Percentiles rank a stretch among this genome's conserved stretches.
These are phyloP conservation scores for Apodemia hepburni DNA, from an alignment of 2,888 invertebrate species.

Conservation along the genomic window DNA sequence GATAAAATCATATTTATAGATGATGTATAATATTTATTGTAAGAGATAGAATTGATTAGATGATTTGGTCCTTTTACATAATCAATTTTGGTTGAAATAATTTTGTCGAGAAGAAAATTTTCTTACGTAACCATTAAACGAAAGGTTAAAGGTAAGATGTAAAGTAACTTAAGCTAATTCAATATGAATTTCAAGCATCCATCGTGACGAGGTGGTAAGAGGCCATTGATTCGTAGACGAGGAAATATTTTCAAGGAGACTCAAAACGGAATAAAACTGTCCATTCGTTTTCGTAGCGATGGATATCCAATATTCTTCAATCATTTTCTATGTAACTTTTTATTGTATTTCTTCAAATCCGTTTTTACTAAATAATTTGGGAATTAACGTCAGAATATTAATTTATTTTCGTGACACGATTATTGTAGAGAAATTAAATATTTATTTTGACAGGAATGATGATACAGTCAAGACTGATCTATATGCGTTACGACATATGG, in stretches of 20 bases:
- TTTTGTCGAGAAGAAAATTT: not conserved
- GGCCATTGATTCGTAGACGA: conserved; percentile 26
- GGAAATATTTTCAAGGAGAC: conserved; percentile 29
- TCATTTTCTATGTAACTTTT: conserved; percentile 28
- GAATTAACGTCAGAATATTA: no score
- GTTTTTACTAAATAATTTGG: no score
- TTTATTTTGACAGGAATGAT: no score
- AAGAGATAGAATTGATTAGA: no score
- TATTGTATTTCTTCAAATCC: conserved; percentile 25
- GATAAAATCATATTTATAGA: no score
- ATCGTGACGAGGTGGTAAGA: conserved; percentile 16
- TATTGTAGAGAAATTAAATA: no score
- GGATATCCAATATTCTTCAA: conserved; percentile 33
- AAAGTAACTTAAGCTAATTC: conserved; percentile 17
- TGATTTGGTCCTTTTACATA: no score
- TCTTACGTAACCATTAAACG: not conserved
- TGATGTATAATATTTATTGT: no score
- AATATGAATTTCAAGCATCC: conserved; percentile 14
- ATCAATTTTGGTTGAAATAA: no score
- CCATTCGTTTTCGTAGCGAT: conserved; percentile 27
- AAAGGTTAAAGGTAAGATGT: conserved; percentile 6
- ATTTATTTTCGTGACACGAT: no score
- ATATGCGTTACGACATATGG: no score
- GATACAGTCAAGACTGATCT: no score
- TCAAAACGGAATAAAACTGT: conserved; percentile 33